Percentiles rank a stretch among this genome's conserved stretches.
phyloP scores from a whole-genome alignment of 2,888 invertebrate genomes.

The Lasioglossum marginatum region DNA sequence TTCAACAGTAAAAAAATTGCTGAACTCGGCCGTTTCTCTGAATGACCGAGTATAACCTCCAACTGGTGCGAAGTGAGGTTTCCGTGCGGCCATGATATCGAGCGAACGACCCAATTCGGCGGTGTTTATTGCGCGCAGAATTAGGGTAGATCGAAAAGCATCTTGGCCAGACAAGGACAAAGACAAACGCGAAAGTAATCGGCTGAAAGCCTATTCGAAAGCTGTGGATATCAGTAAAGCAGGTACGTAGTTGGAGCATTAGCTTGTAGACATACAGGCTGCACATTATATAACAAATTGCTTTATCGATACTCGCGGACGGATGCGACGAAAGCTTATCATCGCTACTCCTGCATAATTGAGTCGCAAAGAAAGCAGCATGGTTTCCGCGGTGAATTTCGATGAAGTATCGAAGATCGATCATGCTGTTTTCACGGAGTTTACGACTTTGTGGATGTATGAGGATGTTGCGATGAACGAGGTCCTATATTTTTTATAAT shows the following conservation, averaged over 20 bases:
- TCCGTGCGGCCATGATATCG: conserved; percentile 3
- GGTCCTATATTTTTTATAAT: too few species aligned
- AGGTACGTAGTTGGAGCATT: background rate
- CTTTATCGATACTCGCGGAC: conserved; percentile 13
- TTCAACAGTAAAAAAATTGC: background rate
- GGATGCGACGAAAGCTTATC: conserved; percentile 22
- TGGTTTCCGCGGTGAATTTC: background rate
- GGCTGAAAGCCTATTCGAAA: background rate
- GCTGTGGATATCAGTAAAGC: background rate
- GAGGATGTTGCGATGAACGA: too few species aligned
- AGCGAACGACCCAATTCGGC: conserved; percentile 7
- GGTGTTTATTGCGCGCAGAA: background rate
- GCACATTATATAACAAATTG: conserved; percentile 15
- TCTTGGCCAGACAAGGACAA: background rate
- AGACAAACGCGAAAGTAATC: background rate
- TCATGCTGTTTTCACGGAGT: background rate
- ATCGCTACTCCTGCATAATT: conserved; percentile 19
- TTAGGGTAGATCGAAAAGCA: conserved; percentile 7
- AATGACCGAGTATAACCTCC: conserved; percentile 4
- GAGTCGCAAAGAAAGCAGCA: background rate
- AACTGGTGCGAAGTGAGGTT: background rate
- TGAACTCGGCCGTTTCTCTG: background rate
- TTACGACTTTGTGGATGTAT: background rate
- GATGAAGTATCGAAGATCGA: background rate
- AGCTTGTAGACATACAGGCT: background rate